Base-by-base conservation (phyloP, 53 echinoderm and acorn worm genomes). In the Luidia sarsii region DNA sequence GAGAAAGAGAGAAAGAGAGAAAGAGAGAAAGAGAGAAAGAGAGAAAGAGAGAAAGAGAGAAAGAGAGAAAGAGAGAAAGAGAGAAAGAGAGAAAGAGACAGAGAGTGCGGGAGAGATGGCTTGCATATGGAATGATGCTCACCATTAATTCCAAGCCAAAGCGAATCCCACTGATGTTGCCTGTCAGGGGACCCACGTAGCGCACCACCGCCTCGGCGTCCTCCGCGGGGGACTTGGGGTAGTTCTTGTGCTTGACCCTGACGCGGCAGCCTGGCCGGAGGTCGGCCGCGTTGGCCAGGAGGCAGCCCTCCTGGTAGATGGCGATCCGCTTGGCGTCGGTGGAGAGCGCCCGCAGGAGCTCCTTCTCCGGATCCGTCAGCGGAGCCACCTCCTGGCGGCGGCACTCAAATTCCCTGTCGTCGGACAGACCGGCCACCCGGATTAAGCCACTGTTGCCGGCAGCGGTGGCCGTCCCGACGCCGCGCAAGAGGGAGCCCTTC, bases 121-220 rank as follows among this genome's bases (percentile, higher is more conserved):
- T 3, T 10, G 1, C 3, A 49, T 23, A 22, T 3, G 22, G 28
- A 52, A 16, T 53, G 34, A 53, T 45, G 38, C 86, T 70, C 68
- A 86, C 87, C 23, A 67, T n/a, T 22, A 85, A 57, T 80, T 86
- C 87, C 25, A 86, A 22, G 24, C 87, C 87, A 69, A 86, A 86
- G 13, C 49, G 61, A 7, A 60, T 86, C 62, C 87, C 87, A 10
- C 4, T 20, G 2, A 21, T 31, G 20, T 28, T 28, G 30, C 19
- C 60, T 38, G 69, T 24, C 28, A 86, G 13, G 1, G 46, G 35
- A 18, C 87, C 87, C 10, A 79, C 70, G 50, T 86, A 86, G 2
- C 87, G 29, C 23, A 86, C 70, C 16, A 64, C 31, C 28, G 41
- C 75, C 22, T 30, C 18, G 0, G 48, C 60, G 7, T 48, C 21